A percentile compares a stretch with the other conserved stretches of the same genome.
phyloP scores from a whole-genome alignment of 2,113 vertebrate genomes.

The Poeciliopsis retropinna region DNA sequence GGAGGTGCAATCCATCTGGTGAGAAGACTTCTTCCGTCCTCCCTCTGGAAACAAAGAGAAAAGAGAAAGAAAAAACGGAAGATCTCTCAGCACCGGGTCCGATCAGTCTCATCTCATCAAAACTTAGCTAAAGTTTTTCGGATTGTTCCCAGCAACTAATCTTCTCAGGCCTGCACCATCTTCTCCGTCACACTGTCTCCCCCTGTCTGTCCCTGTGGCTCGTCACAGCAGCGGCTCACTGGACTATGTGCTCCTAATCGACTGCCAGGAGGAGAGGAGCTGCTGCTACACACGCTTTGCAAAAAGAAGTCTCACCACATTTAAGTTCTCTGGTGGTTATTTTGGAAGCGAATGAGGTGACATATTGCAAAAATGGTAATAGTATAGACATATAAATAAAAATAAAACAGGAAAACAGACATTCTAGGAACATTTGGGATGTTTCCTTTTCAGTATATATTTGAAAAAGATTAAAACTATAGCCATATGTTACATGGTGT shows the following conservation, averaged over 20 bases:
- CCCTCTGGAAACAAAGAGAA: constrained; percentile 28
- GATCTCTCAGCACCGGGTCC: constrained; percentile 60
- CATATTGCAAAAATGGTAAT: too few species aligned
- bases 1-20: constrained; percentile 54
- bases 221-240: constrained; percentile 64
- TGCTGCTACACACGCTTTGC: constrained; percentile 43
- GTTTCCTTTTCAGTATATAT: neutral
- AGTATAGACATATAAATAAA: too few species aligned
- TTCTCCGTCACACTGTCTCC: constrained; percentile 71
- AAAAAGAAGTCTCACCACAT: constrained; percentile 55
- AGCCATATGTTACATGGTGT: neutral
- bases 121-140: constrained; percentile 74
- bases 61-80: constrained; percentile 41
- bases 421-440: too few species aligned
- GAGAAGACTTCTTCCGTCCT: constrained; percentile 58
- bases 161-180: constrained; percentile 41
- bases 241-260: constrained; percentile 46
- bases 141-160: constrained; percentile 60
- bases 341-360: too few species aligned
- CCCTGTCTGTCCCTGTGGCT: constrained; percentile 70
- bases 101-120: constrained; percentile 71
- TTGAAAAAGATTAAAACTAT: neutral
- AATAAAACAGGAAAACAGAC: too few species aligned
- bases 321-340: constrained; percentile 31
- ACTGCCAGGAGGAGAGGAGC: constrained; percentile 55